Evolutionary conservation across 1,140 invertebrate species (phyloP), one percentile per base, ranked within the genome.

Genomic region (Pemphigus obesinymphae): DNA sequence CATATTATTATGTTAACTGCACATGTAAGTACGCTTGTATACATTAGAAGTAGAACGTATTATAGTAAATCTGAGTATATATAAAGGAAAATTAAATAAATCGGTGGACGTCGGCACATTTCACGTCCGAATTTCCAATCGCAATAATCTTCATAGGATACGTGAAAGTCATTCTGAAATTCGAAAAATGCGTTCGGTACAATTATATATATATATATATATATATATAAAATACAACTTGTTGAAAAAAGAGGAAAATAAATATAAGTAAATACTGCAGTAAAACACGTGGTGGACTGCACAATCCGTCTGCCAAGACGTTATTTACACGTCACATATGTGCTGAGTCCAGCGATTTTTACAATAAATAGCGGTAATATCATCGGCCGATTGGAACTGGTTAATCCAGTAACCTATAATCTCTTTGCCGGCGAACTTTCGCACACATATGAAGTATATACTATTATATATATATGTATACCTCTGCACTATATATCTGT

Each of bases 351-450:
- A 43, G 20, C 37, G 34, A 55, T 55, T 70, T 70, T 70, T 43
- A 70, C 23, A 23, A n/a, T 37, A 70, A 40, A 40, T 70, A 70
- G 37, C 37, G 66, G 66, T 70, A 70, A 70, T 70, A 40, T 68
- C 20, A n/a, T 37, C 20, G 20, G 20, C 20, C 0, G 6, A 8
- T 23, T n/a, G 7, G 34, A 76, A 76, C 73, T 58, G 50, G 50
- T 75, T 55, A 75, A 34, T 75, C 72, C 72, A 34, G 48, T 55
- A 75, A 55, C 72, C 31, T 75, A 55, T 75, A 75, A 53, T 75
- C 20, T 66, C 7, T n/a, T 20, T 20, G 61, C 61, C 61, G n/a
- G 61, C 31, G 2, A 20, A 63, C 34, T 63, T 63, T 63, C 4
- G n/a, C 37, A 50, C 13, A 50, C 26, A 26, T 48, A 1, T 43